Conservation (phyloP, 30 jellyfish, hydroid and myxozoan genomes). For the Turritopsis dohrnii region DNA sequence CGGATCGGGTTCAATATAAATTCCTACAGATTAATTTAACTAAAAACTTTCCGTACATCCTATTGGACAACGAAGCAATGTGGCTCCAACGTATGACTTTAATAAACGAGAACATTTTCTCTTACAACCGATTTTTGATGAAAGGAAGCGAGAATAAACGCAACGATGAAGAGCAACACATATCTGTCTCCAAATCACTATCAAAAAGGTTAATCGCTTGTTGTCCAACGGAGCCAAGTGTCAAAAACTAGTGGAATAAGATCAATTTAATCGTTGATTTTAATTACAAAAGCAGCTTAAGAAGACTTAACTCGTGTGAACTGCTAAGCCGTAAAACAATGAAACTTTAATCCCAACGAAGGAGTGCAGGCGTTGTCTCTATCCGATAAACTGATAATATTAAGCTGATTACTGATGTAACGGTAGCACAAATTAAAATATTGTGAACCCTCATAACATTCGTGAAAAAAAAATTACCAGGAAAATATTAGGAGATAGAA, state of each 20-base stretch:
- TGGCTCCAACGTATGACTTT: no score
- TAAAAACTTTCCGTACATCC: background rate
- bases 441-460: background rate
- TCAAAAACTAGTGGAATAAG: background rate
- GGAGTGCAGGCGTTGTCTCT: background rate
- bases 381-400: background rate
- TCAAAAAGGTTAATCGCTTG: background rate
- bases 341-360: background rate
- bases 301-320: background rate
- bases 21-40: background rate
- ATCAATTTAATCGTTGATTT: background rate
- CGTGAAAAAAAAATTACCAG: background rate
- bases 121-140: no score
- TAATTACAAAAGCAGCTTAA: background rate
- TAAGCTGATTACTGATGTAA: background rate
- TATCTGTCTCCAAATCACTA: background rate
- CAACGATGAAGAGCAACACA: background rate
- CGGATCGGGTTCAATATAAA: background rate
- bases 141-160: no score
- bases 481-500: background rate
- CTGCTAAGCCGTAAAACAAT: background rate
- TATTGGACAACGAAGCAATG: background rate
- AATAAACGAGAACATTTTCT: background rate
- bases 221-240: background rate
- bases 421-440: background rate